A percentile compares a stretch with the other conserved stretches of the same genome.
These are phyloP conservation scores for Pterocles orientalis DNA, from an alignment of 2,113 vertebrate genomes.

Conservation along the genomic window DNA sequence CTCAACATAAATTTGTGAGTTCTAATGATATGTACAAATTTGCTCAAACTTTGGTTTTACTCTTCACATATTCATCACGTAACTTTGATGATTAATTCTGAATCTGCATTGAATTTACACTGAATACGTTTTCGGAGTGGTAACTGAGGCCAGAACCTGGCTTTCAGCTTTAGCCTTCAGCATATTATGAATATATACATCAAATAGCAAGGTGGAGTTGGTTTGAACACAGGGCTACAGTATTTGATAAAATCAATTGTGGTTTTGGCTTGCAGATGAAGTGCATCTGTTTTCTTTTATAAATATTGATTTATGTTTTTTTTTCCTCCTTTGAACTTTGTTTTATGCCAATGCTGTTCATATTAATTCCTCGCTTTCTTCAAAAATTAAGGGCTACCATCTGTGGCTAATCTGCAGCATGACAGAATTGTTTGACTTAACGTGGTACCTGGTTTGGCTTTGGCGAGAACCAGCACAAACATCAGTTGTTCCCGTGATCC, in stretches of 20 bases:
- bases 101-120: background rate
- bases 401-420: constrained; percentile 1
- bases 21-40: background rate
- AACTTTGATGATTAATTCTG: background rate
- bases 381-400: constrained; percentile 27
- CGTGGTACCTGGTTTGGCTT: constrained; percentile 55
- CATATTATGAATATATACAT: background rate
- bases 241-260: constrained; percentile 24
- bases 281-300: constrained; percentile 60
- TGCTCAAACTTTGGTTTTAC: background rate
- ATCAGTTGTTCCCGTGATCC: background rate
- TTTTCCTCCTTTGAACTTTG: constrained; percentile 28
- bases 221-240: background rate
- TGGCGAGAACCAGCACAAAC: constrained; percentile 1
- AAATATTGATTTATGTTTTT: background rate
- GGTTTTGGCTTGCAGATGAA: constrained; percentile 30
- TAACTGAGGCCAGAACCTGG: background rate
- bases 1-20: background rate
- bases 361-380: background rate
- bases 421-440: constrained; percentile 32
- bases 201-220: background rate
- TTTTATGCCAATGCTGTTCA: background rate
- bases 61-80: background rate
- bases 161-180: background rate
- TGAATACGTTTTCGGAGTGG: background rate